Evolutionary conservation across 2,888 invertebrate species (phyloP).

Genomic region (Netelia inedita): DNA sequence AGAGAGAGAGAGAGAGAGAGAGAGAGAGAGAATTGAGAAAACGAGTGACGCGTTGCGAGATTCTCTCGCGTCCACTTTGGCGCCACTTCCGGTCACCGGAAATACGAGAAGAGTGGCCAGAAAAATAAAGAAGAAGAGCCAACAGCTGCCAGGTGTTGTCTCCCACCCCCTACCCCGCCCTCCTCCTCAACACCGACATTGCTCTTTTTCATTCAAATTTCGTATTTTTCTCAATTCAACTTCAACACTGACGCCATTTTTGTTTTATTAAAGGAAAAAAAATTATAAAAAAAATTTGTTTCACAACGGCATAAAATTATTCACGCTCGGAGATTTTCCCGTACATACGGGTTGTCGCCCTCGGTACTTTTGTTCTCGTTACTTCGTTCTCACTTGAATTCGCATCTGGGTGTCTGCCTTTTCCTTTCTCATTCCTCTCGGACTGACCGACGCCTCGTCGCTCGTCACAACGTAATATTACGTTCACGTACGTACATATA

Average conservation of each 20-base stretch:
- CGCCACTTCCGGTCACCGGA: slow-evolving; percentile 61
- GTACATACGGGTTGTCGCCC: neutral
- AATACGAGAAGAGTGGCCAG: neutral
- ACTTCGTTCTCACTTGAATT: slow-evolving; percentile 43
- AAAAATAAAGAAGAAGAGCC: neutral
- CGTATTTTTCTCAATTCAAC: neutral
- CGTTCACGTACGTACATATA: neutral
- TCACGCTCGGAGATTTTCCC: neutral
- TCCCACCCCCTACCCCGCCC: neutral
- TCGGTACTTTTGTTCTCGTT: slow-evolving; percentile 38
- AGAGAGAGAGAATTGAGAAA: neutral
- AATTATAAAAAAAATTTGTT: neutral
- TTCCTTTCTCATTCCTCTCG: slow-evolving; percentile 17
- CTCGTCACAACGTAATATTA: slow-evolving; percentile 7
- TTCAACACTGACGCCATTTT: neutral
- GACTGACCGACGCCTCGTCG: slow-evolving; percentile 17
- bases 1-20: neutral
- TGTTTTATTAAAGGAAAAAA: neutral
- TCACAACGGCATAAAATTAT: neutral
- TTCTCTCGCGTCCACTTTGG: slow-evolving; percentile 48
- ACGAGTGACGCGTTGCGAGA: neutral
- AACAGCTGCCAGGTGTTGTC: slow-evolving; percentile 60
- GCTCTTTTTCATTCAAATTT: slow-evolving; percentile 13
- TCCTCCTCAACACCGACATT: neutral
- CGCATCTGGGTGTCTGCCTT: slow-evolving; percentile 24